Conservation (phyloP, 2,797 vertebrate species). For the Garrulus glandarius region DNA sequence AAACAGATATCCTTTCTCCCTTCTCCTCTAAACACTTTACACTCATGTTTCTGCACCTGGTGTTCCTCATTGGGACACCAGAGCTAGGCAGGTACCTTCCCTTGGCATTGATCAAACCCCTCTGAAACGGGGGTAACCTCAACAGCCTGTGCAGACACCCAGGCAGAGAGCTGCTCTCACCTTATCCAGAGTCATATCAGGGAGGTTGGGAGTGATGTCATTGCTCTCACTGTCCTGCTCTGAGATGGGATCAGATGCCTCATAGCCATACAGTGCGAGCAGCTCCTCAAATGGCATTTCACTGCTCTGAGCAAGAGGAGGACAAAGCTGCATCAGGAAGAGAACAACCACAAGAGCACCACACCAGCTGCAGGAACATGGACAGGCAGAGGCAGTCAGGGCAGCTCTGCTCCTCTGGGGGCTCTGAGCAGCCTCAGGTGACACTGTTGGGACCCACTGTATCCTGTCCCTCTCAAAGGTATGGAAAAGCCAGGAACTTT, state of each 20-base stretch:
- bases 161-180: constrained; percentile 64
- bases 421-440: not conserved
- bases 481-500: not conserved
- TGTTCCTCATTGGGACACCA: not conserved
- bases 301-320: constrained; percentile 77
- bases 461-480: not conserved
- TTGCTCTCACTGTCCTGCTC: constrained; percentile 85
- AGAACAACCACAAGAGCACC: not conserved
- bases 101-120: not conserved
- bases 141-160: not conserved
- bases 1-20: not conserved
- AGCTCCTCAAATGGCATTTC: constrained; percentile 93
- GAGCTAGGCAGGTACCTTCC: not conserved
- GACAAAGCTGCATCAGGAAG: constrained; percentile 15
- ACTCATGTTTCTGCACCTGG: not conserved
- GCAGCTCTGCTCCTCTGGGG: not conserved
- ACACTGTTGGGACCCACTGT: not conserved
- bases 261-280: constrained; percentile 90
- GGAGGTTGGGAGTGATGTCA: constrained; percentile 78
- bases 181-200: constrained; percentile 89
- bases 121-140: not conserved
- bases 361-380: not conserved
- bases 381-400: not conserved
- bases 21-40: not conserved
- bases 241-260: constrained; percentile 80